Evolutionary conservation across 2,797 vertebrate genomes (phyloP).

Genomic region (Mastacembelus armatus): DNA sequence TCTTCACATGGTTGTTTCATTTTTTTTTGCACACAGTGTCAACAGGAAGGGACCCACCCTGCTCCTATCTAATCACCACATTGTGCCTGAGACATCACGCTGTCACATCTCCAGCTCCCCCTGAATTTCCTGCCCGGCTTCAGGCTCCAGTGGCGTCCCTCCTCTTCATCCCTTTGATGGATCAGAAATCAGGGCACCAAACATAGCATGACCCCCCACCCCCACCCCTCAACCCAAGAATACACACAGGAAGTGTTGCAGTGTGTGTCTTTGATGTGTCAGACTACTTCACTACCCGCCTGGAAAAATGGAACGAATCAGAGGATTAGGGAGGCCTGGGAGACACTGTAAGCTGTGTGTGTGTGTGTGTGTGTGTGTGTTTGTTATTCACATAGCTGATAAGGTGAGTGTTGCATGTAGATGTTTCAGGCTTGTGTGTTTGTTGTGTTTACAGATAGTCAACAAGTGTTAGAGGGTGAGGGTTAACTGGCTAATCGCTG

Average conservation of each 20-base stretch:
- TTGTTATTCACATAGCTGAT: conserved; percentile 20
- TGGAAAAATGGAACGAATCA: conserved; percentile 63
- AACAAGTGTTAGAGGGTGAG: conserved; percentile 19
- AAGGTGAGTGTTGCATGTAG: conserved; percentile 27
- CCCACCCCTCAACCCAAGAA: too few species aligned
- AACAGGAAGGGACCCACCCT: conserved; percentile 35
- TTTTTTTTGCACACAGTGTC: background rate
- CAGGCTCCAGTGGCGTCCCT: background rate
- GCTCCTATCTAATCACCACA: background rate
- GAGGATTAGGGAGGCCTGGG: conserved; percentile 60
- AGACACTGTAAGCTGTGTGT: conserved; percentile 27
- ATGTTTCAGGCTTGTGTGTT: conserved; percentile 28
- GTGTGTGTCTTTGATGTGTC: conserved; percentile 63
- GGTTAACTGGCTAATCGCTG: too few species aligned
- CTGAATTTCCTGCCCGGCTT: background rate
- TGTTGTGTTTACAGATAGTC: conserved; percentile 26
- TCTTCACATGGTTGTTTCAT: background rate
- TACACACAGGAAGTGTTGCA: conserved; percentile 29
- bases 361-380: conserved; percentile 12
- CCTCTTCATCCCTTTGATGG: conserved; percentile 55
- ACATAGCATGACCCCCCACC: conserved; percentile 38
- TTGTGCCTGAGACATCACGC: background rate
- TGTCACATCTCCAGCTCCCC: background rate
- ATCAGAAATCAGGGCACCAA: conserved; percentile 50
- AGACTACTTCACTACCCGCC: conserved; percentile 48